phyloP scores from a whole-genome alignment of 2,797 vertebrate species.

The Schizopygopsis pylzovi region DNA sequence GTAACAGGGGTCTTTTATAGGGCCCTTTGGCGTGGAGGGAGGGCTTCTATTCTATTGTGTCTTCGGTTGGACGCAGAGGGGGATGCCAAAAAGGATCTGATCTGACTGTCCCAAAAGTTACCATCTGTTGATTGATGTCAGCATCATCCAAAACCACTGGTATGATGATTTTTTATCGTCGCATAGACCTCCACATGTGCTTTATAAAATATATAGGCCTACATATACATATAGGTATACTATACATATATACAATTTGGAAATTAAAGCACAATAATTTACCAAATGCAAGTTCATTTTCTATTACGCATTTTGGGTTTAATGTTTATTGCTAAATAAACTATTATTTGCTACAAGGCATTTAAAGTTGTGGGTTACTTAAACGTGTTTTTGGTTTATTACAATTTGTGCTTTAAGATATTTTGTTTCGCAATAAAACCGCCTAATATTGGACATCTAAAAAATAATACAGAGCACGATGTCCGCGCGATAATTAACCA shows the following conservation, averaged over 20 bases:
- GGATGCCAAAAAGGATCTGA: constrained; percentile 50
- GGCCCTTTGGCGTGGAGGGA: constrained; percentile 70
- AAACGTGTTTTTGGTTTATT: neutral
- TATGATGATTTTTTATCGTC: constrained; percentile 12
- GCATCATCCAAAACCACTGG: constrained; percentile 40
- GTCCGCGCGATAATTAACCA: too few species aligned
- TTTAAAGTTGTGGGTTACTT: neutral
- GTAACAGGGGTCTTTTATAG: constrained; percentile 71
- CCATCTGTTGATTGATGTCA: constrained; percentile 73
- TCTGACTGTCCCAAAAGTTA: constrained; percentile 16
- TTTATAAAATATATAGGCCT: neutral
- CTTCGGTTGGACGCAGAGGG: constrained; percentile 45
- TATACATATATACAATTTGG: neutral
- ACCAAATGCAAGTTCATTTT: neutral
- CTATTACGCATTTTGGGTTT: neutral
- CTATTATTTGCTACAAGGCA: neutral
- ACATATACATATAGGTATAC: neutral
- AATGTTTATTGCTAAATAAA: neutral
- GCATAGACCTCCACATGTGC: neutral
- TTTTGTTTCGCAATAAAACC: neutral
- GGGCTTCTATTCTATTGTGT: constrained; percentile 62
- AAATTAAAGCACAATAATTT: neutral
- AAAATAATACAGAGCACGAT: constrained; percentile 10
- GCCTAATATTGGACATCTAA: neutral
- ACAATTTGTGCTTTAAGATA: neutral